phyloP scores from a whole-genome alignment of 2,888 invertebrate species.

The Athalia circularis region DNA sequence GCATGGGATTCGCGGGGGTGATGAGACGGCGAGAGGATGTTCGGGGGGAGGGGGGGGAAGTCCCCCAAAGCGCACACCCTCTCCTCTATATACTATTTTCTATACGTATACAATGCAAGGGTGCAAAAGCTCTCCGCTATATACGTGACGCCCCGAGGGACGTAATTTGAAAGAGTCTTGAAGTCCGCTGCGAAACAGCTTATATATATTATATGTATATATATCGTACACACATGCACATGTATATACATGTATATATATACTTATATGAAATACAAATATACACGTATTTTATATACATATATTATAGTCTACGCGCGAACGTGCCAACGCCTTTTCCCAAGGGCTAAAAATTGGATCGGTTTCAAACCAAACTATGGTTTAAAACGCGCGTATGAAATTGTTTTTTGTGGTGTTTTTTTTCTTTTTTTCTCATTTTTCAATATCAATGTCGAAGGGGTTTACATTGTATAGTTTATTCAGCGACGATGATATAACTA shows the following conservation, averaged over 20 bases:
- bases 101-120: too few relatives aligned
- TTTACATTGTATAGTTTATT: not conserved
- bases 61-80: too few relatives aligned
- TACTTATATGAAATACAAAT: too few relatives aligned
- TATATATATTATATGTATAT: conserved; percentile 33
- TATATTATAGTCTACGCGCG: conserved; percentile 49
- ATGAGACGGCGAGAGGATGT: conserved; percentile 49
- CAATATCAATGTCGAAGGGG: conserved; percentile 68
- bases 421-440: conserved; percentile 55
- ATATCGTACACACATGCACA: conserved; percentile 66
- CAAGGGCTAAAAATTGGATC: conserved; percentile 49
- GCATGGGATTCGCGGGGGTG: conserved; percentile 55
- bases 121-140: too few relatives aligned
- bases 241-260: too few relatives aligned
- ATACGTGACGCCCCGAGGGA: too few relatives aligned
- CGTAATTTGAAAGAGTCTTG: too few relatives aligned
- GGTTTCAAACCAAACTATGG: not conserved
- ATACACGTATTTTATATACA: too few relatives aligned
- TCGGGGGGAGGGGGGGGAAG: too few relatives aligned
- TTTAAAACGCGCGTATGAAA: conserved; percentile 59
- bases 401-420: conserved; percentile 50
- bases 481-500: too few relatives aligned
- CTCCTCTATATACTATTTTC: too few relatives aligned
- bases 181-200: too few relatives aligned
- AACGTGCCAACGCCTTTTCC: conserved; percentile 68